phyloP scores from a whole-genome alignment of 2,113 vertebrate species.

The Notothenia coriiceps region DNA sequence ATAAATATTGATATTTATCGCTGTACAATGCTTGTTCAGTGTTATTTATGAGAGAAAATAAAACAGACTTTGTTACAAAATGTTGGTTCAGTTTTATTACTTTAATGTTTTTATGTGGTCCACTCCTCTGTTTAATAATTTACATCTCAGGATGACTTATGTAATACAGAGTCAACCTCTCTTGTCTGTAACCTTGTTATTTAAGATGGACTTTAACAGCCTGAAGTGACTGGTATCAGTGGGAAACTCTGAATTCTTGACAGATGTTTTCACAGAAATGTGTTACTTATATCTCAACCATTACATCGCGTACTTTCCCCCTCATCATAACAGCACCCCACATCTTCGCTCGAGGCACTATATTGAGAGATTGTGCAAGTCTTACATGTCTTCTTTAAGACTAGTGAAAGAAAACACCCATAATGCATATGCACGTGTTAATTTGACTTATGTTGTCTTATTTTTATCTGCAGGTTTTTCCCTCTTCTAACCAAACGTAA shows the following conservation, averaged over 20 bases:
- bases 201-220: conserved; percentile 5
- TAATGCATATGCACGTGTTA: no score
- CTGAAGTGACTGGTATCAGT: not conserved
- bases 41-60: conserved; percentile 85
- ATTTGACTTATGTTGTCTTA: no score
- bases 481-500: no score
- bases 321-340: not conserved
- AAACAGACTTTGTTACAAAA: conserved; percentile 73
- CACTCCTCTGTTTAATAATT: conserved; percentile 30
- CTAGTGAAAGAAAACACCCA: no score
- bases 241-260: not conserved
- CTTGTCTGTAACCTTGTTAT: conserved; percentile 9
- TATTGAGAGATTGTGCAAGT: no score
- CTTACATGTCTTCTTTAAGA: no score
- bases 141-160: conserved; percentile 13
- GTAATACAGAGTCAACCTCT: conserved; percentile 1
- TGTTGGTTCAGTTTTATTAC: not conserved
- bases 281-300: not conserved
- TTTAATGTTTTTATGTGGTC: not conserved
- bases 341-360: not conserved
- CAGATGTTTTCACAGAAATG: conserved; percentile 12
- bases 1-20: conserved; percentile 83
- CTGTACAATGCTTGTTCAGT: conserved; percentile 85
- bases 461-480: no score
- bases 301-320: not conserved